Conservation (phyloP, 2,888 invertebrate species). For the Agrilus mali region DNA sequence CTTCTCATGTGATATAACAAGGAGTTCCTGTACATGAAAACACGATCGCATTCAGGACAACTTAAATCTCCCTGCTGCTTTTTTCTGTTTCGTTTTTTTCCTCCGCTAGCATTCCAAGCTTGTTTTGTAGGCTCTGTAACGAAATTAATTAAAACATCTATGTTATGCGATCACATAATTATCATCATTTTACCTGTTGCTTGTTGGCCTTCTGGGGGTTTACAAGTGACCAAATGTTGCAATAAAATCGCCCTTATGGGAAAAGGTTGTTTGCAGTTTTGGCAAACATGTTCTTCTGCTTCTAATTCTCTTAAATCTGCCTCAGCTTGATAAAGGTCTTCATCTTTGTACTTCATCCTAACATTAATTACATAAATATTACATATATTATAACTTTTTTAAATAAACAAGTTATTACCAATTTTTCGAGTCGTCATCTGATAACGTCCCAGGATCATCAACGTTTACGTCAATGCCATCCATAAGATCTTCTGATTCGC, state of each 20-base stretch:
- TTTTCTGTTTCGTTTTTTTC: conserved; percentile 24
- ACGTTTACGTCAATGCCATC: conserved; percentile 72
- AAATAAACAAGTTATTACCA: conserved; percentile 19
- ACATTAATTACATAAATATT: conserved; percentile 1
- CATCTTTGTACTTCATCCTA: conserved; percentile 28
- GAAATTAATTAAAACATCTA: no score
- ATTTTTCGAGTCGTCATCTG: conserved; percentile 26
- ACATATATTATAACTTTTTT: background rate
- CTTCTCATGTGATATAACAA: conserved; percentile 71
- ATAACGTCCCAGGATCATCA: conserved; percentile 35
- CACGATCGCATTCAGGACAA: conserved; percentile 57
- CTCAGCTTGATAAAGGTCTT: conserved; percentile 34
- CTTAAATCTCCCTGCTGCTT: conserved; percentile 34
- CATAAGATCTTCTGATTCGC: conserved; percentile 77
- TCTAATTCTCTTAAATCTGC: conserved; percentile 34
- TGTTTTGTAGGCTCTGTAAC: no score
- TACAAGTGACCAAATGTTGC: conserved; percentile 31
- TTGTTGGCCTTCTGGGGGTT: conserved; percentile 21
- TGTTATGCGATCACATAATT: background rate
- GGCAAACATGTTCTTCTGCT: conserved; percentile 31
- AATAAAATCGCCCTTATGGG: conserved; percentile 28
- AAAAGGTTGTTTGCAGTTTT: conserved; percentile 32
- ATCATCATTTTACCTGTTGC: conserved; percentile 19
- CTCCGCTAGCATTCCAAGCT: background rate
- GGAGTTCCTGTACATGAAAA: conserved; percentile 73